A percentile compares a stretch with the other conserved stretches of the same genome.
These are phyloP conservation scores for Phylloscopus trochilus DNA, from an alignment of 2,113 vertebrate genomes.

Conservation along the genomic window DNA sequence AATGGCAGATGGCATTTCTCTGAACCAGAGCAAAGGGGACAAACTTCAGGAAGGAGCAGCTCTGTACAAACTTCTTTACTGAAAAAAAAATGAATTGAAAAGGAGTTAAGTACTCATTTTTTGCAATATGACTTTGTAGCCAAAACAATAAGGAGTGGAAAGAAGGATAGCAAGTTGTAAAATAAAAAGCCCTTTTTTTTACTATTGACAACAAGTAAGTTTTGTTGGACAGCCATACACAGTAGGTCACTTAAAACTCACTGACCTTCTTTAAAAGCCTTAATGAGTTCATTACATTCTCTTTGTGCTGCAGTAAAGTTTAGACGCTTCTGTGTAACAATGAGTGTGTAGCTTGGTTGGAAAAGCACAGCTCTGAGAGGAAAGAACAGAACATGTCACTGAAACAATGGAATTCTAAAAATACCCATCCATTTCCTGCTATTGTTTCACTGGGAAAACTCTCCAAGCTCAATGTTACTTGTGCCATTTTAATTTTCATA, in stretches of 20 bases:
- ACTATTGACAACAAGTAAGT: not conserved
- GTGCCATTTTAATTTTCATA: not conserved
- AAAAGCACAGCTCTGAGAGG: not conserved
- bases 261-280: not conserved
- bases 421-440: not conserved
- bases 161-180: not conserved
- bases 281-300: not conserved
- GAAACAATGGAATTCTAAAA: not conserved
- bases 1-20: not conserved
- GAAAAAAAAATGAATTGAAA: not conserved
- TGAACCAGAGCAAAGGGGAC: not conserved
- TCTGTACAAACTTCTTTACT: not conserved
- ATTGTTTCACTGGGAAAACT: not conserved
- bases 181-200: not conserved
- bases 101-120: not conserved
- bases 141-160: not conserved
- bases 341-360: not conserved
- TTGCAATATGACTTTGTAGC: not conserved
- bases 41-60: not conserved
- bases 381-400: not conserved
- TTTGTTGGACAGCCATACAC: not conserved
- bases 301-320: not conserved
- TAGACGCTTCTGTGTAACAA: not conserved
- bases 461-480: not conserved
- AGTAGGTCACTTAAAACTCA: not conserved